phyloP scores from a whole-genome alignment of 2,113 vertebrate genomes.

The Calidris pugnax region DNA sequence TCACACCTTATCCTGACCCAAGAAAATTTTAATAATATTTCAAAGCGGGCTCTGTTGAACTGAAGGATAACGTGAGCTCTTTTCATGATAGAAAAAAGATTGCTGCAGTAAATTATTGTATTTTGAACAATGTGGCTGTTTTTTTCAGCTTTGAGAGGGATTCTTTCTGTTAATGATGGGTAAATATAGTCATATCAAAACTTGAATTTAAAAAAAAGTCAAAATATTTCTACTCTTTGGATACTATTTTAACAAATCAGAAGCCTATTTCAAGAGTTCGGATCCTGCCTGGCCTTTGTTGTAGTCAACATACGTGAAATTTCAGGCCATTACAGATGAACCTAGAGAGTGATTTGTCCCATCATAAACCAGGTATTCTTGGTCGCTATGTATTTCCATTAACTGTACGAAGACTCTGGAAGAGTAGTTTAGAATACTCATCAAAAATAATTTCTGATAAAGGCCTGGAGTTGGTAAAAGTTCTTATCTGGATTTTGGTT shows the following conservation, averaged over 20 bases:
- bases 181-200: neutral
- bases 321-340: neutral
- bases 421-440: neutral
- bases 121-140: neutral
- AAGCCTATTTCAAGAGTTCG: neutral
- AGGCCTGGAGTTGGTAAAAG: neutral
- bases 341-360: neutral
- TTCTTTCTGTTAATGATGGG: neutral
- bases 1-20: neutral
- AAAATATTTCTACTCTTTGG: neutral
- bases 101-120: neutral
- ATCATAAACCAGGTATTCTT: neutral
- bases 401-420: neutral
- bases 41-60: neutral
- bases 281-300: neutral
- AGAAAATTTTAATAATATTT: neutral
- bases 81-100: neutral
- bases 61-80: neutral
- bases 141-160: neutral
- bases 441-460: neutral
- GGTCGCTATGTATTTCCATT: neutral
- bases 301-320: neutral
- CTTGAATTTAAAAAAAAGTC: neutral
- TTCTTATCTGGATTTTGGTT: neutral
- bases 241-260: neutral